phyloP scores from a whole-genome alignment of 1,140 invertebrate genomes.

The Drosophila carrolli region DNA sequence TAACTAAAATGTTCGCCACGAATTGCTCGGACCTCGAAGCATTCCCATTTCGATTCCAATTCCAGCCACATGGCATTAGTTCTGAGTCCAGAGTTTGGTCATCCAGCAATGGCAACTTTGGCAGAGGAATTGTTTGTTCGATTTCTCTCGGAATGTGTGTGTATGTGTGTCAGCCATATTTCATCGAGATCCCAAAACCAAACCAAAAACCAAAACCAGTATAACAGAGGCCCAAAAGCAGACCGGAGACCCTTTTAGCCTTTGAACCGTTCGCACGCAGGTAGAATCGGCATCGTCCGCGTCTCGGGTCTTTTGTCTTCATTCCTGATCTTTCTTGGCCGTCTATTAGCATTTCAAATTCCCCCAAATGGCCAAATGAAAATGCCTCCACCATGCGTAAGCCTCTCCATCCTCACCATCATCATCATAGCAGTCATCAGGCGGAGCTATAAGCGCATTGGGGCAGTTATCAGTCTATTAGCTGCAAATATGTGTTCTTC shows the following conservation, averaged over 20 bases:
- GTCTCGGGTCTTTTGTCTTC: slow-evolving; percentile 32
- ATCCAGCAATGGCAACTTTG: slow-evolving; percentile 49
- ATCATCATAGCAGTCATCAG: slow-evolving; percentile 15
- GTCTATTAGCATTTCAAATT: slow-evolving; percentile 74
- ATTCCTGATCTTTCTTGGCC: slow-evolving; percentile 41
- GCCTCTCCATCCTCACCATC: slow-evolving; percentile 18
- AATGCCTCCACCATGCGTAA: slow-evolving; percentile 73
- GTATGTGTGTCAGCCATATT: slow-evolving; percentile 49
- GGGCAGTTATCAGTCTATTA: slow-evolving; percentile 79
- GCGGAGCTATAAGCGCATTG: slow-evolving; percentile 62
- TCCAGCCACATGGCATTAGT: slow-evolving; percentile 47
- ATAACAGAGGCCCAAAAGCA: slow-evolving; percentile 16
- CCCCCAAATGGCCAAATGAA: slow-evolving; percentile 43
- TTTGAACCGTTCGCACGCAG: slow-evolving; percentile 73
- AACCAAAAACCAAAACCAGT: slow-evolving; percentile 25
- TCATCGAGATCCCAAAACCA: slow-evolving; percentile 26
- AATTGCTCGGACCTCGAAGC: slow-evolving; percentile 41
- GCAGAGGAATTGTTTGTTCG: slow-evolving; percentile 50
- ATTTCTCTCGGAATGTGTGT: slow-evolving; percentile 34
- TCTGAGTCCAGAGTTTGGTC: slow-evolving; percentile 12
- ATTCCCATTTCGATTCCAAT: slow-evolving; percentile 14
- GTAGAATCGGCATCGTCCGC: slow-evolving; percentile 43
- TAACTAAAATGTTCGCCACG: slow-evolving; percentile 82
- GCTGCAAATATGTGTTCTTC: slow-evolving; percentile 44
- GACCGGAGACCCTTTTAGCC: slow-evolving; percentile 71